Conservation (phyloP, 2,888 invertebrate genomes). For the Meteorus colon region DNA sequence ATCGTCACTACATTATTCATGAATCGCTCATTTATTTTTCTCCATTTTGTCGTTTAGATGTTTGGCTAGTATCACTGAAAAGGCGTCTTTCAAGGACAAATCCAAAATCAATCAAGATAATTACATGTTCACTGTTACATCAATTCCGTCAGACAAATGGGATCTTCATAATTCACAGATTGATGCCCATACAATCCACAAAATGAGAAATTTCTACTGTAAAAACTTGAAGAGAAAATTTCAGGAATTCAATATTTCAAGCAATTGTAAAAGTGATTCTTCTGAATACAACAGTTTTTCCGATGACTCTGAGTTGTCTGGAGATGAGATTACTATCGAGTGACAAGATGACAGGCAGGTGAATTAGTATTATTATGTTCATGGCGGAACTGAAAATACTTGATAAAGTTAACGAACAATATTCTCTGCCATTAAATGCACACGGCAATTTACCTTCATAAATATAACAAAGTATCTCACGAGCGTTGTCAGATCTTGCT, state of each 20-base stretch:
- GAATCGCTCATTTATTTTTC: constrained; percentile 3
- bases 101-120: not conserved
- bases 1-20: constrained; percentile 29
- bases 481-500: constrained; percentile 46
- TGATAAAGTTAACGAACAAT: not conserved
- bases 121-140: not conserved
- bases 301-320: not conserved
- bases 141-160: not conserved
- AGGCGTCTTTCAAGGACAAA: not conserved
- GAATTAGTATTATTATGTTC: not conserved
- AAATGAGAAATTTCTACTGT: not conserved
- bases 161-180: not conserved
- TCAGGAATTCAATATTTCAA: not conserved
- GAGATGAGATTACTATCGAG: not conserved
- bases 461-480: constrained; percentile 2
- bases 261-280: not conserved
- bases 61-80: not conserved
- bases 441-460: not conserved
- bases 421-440: not conserved
- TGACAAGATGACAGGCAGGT: not conserved
- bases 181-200: not conserved
- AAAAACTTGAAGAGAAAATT: not conserved
- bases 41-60: not conserved
- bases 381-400: not conserved
- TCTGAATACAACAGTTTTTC: not conserved